These are phyloP conservation scores for Orientallactaga bullata DNA, from an alignment of 2,113 vertebrate species.

Conservation along the genomic window DNA sequence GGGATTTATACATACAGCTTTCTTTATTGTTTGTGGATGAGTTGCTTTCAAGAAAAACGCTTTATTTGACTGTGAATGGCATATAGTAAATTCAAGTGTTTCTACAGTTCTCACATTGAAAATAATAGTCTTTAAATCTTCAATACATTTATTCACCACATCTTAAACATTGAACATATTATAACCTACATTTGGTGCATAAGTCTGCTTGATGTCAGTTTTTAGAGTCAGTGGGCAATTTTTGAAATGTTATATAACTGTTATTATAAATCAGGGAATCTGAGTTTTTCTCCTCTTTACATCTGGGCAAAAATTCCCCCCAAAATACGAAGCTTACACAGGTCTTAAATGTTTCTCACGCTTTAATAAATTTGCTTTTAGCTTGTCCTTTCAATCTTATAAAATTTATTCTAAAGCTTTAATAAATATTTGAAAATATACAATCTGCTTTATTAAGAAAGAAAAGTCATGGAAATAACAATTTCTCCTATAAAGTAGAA, in stretches of 20 bases:
- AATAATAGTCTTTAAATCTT: constrained; percentile 36
- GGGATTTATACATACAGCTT: neutral
- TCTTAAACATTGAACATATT: constrained; percentile 37
- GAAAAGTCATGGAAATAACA: neutral
- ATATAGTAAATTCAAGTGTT: neutral
- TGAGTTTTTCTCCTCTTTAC: neutral
- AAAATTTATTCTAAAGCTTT: constrained; percentile 32
- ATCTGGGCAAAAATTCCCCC: neutral
- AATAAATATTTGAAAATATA: neutral
- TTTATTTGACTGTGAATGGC: neutral
- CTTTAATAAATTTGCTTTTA: neutral
- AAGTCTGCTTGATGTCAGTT: neutral
- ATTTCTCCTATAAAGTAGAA: neutral
- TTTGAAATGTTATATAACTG: neutral
- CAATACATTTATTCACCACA: neutral
- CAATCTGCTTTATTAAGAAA: neutral
- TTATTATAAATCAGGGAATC: neutral
- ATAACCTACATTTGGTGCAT: constrained; percentile 15
- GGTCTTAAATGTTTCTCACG: neutral
- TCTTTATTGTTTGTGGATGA: neutral
- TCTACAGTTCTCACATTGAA: neutral
- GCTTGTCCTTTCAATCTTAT: neutral
- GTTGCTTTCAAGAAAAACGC: constrained; percentile 2
- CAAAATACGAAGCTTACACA: neutral
- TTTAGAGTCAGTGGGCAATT: constrained; percentile 7